Percentiles rank a stretch among this genome's conserved stretches.
phyloP scores from a whole-genome alignment of 2,888 invertebrate species.

The Calephelis perditalis region DNA sequence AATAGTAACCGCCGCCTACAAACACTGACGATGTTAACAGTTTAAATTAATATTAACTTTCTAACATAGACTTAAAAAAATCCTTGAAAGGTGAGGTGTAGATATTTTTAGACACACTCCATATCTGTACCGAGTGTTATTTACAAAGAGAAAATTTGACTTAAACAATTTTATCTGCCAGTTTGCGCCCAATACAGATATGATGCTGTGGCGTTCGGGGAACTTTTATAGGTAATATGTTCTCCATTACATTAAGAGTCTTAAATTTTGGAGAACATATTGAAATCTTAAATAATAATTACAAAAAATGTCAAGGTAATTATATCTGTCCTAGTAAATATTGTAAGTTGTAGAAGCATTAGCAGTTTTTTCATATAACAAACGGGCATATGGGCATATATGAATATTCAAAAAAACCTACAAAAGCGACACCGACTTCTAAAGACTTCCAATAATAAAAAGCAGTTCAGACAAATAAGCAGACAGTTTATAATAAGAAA shows the following conservation, averaged over 20 bases:
- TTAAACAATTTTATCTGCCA: constrained; percentile 50
- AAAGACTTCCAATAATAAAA: too few relatives aligned
- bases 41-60: too few relatives aligned
- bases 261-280: constrained; percentile 42
- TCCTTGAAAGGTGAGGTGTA: background rate
- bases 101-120: constrained; percentile 49
- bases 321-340: background rate
- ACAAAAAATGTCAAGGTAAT: background rate
- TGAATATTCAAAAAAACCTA: too few relatives aligned
- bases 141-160: constrained; percentile 65
- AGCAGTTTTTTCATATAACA: too few relatives aligned
- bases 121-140: constrained; percentile 67
- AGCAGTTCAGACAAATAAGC: too few relatives aligned
- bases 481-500: too few relatives aligned
- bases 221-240: constrained; percentile 43
- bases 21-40: too few relatives aligned
- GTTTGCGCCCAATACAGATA: constrained; percentile 66
- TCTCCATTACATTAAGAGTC: constrained; percentile 36
- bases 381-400: too few relatives aligned
- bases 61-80: too few relatives aligned
- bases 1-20: background rate
- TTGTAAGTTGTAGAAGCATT: too few relatives aligned
- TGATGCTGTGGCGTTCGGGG: constrained; percentile 62
- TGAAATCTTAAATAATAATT: constrained; percentile 11
- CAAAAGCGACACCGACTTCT: too few relatives aligned